Percentiles rank a stretch among this genome's conserved stretches.
These are phyloP conservation scores for Ptychoptera contaminata DNA, from an alignment of 2,888 invertebrate genomes.

Conservation along the genomic window DNA sequence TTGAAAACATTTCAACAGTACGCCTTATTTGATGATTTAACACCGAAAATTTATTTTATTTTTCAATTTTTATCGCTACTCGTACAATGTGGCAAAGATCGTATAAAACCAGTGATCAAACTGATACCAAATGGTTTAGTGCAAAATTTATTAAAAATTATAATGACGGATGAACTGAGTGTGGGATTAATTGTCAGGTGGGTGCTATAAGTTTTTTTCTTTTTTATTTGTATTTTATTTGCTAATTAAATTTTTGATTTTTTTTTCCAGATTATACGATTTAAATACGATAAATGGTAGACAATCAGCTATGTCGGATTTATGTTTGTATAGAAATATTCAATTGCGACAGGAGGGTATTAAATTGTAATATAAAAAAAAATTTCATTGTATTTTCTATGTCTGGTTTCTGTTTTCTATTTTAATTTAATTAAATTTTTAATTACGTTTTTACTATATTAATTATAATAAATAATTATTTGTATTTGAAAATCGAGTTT, in stretches of 20 bases:
- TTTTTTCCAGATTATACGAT: conserved; percentile 43
- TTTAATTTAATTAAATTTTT: conserved; percentile 8
- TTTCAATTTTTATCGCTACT: conserved; percentile 59
- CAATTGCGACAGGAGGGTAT: conserved; percentile 34
- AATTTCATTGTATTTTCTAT: background rate
- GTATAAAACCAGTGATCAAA: conserved; percentile 52
- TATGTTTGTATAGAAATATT: conserved; percentile 74
- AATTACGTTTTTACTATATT: too few species aligned
- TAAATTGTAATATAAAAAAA: conserved; percentile 18
- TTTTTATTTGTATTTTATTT: background rate
- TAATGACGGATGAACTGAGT: conserved; percentile 26
- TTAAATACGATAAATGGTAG: conserved; percentile 57
- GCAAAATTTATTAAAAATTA: conserved; percentile 59
- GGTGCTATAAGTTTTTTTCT: background rate
- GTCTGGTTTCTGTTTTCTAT: conserved; percentile 5
- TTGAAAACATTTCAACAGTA: conserved; percentile 55
- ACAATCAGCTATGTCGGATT: conserved; percentile 71
- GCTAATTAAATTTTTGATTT: conserved; percentile 4
- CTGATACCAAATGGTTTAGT: conserved; percentile 61
- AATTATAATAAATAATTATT: too few species aligned
- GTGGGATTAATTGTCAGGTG: conserved; percentile 26
- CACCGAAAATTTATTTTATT: conserved; percentile 71
- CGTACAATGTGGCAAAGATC: conserved; percentile 61
- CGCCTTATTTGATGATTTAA: conserved; percentile 48
- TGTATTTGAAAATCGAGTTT: too few species aligned